Evolutionary conservation across 2,888 invertebrate genomes (phyloP), one percentile per base, ranked within the genome.

Genomic region (Uropetala carovei): DNA sequence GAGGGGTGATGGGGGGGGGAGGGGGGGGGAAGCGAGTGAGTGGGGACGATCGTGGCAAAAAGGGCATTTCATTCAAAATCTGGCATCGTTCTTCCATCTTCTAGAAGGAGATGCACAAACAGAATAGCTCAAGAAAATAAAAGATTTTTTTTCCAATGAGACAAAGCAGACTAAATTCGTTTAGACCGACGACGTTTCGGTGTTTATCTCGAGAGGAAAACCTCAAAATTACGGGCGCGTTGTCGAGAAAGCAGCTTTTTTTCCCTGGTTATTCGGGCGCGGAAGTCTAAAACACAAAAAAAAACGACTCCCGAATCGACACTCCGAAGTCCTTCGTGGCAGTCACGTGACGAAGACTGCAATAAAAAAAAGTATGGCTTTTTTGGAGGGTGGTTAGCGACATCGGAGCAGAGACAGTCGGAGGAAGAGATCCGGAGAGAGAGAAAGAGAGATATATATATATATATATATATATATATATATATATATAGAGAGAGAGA

Each of bases 1-100:
- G 93, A 93, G 93, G 93, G 92, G 92, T 93, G 92, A 92, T 86
- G 58, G 92, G 93, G 93, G 92, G 93, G 68, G 92, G 92, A 93
- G 92, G 93, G 93, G 92, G 92, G 92, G 92, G 92, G 89, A 89
- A 92, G 92, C 82, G 75, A 92, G 92, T 92, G 57, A 59, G n/a
- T n/a, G n/a, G 84, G 93, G 93, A 92, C 92, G 93, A 92, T 93
- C 92, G 93, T 92, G 92, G 64, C 92, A 92, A 92, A n/a, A 81
- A 92, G 92, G 92, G 91, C 82, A 92, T 93, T 92, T 93, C 93
- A 93, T 93, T 92, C 93, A 92, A 92, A 92, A 91, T 82, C 85
- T 60, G 81, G 92, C 92, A 68, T 91, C 92, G 75, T 75, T 43
- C 75, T 75, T 75, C 75, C 22, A 27, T 75, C 75, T 75, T 27